Evolutionary conservation across 37 sponge, comb jelly and placozoan genomes (phyloP).

Genomic region (Theonella swinhoei): DNA sequence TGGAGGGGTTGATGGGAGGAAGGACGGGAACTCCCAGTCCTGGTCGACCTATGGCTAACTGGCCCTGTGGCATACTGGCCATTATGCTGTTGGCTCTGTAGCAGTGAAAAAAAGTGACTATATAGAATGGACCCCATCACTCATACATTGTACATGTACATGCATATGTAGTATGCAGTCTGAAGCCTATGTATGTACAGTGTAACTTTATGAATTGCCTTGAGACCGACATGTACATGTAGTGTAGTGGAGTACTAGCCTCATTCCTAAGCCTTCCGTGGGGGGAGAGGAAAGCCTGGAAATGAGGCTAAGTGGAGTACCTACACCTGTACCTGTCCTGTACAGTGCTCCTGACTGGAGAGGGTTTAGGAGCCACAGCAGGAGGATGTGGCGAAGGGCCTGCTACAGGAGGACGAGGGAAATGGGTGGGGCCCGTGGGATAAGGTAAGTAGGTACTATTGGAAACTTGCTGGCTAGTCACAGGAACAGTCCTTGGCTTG

Average conservation of each 20-base stretch:
- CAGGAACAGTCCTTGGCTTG: conserved; percentile 16
- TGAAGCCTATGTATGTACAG: too few relatives aligned
- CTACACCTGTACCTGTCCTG: background rate
- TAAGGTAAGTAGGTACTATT: background rate
- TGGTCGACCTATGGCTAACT: background rate
- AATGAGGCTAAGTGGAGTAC: too few relatives aligned
- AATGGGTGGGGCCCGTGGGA: background rate
- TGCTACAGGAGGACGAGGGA: background rate
- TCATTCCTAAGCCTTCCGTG: too few relatives aligned
- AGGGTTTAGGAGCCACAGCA: background rate
- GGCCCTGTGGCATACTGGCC: background rate
- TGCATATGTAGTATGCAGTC: too few relatives aligned
- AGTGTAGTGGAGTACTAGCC: too few relatives aligned
- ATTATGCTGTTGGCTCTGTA: background rate
- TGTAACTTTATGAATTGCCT: too few relatives aligned
- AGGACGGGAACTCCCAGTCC: conserved; percentile 57
- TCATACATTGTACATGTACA: too few relatives aligned
- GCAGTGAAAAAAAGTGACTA: too few relatives aligned
- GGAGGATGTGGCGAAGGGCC: background rate
- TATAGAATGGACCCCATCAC: too few relatives aligned
- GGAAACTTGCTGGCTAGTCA: background rate
- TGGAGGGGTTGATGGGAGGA: conserved; percentile 29
- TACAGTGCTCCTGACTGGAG: background rate
- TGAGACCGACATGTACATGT: too few relatives aligned
- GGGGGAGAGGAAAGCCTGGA: too few relatives aligned